A percentile compares a stretch with the other conserved stretches of the same genome.
These are phyloP conservation scores for Lissonota sp. DNA, from an alignment of 2,888 invertebrate species.

Conservation along the genomic window DNA sequence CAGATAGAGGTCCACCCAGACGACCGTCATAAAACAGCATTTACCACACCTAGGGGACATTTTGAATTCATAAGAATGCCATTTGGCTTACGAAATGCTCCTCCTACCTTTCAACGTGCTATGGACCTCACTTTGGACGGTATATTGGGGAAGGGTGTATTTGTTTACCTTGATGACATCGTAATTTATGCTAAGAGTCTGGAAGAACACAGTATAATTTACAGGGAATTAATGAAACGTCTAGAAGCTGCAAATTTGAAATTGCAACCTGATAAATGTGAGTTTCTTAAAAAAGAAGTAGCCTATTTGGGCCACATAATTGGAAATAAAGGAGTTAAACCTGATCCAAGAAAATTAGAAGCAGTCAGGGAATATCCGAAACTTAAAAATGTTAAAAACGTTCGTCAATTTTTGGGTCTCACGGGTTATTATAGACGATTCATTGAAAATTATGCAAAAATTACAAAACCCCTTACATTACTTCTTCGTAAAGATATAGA, in stretches of 20 bases:
- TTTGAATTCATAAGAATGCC: constrained; percentile 71
- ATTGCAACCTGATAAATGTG: constrained; percentile 46
- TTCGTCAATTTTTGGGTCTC: constrained; percentile 43
- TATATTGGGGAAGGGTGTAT: too few species aligned
- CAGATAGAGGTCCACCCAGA: constrained; percentile 69
- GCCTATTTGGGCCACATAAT: constrained; percentile 47
- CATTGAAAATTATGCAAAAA: constrained; percentile 40
- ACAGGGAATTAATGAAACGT: constrained; percentile 9
- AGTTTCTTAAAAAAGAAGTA: constrained; percentile 38
- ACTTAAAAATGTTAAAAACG: constrained; percentile 28
- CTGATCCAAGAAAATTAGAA: constrained; percentile 32
- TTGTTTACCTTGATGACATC: constrained; percentile 8
- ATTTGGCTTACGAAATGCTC: constrained; percentile 76
- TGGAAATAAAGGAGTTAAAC: constrained; percentile 28
- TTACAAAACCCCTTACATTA: constrained; percentile 26
- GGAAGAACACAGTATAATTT: too few species aligned
- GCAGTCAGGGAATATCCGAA: constrained; percentile 38
- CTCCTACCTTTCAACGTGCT: constrained; percentile 74
- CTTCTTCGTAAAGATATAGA: constrained; percentile 28
- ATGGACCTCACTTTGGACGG: constrained; percentile 77
- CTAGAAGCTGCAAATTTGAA: constrained; percentile 19
- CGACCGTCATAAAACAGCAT: constrained; percentile 67
- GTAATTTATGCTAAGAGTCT: constrained; percentile 35
- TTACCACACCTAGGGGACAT: constrained; percentile 67
- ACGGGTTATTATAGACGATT: constrained; percentile 51